Evolutionary conservation across 2,113 vertebrate genomes (phyloP).

Genomic region (Capreolus pygargus): DNA sequence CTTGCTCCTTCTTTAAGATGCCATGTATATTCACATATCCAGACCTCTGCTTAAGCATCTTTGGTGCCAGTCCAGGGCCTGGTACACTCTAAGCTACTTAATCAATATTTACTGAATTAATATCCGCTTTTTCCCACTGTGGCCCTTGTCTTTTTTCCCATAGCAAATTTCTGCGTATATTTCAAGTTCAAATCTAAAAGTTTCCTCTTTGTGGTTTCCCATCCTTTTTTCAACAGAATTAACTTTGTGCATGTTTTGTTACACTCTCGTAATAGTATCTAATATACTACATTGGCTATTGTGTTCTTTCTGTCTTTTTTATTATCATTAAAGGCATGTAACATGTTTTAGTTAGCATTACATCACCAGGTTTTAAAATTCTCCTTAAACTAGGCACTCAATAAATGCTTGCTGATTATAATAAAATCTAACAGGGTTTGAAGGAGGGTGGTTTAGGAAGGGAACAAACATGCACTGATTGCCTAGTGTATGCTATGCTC

Average conservation of each 20-base stretch:
- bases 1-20: background rate
- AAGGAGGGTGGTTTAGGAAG: background rate
- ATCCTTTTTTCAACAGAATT: background rate
- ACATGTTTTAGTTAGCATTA: background rate
- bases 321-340: background rate
- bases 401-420: background rate
- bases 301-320: background rate
- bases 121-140: background rate
- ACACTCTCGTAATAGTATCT: background rate
- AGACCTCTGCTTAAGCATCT: background rate
- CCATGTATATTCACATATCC: background rate
- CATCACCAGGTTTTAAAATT: background rate
- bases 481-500: background rate
- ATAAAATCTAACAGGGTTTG: background rate
- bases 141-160: background rate
- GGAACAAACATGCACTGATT: background rate
- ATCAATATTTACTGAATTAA: background rate
- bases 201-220: background rate
- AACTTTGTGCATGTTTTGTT: background rate
- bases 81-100: background rate
- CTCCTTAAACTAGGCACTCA: background rate
- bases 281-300: background rate
- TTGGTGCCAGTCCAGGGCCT: background rate
- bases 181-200: background rate
- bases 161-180: background rate